Base-by-base conservation (phyloP, 2,888 invertebrate species). In the Trichogramma dendrolimi region DNA sequence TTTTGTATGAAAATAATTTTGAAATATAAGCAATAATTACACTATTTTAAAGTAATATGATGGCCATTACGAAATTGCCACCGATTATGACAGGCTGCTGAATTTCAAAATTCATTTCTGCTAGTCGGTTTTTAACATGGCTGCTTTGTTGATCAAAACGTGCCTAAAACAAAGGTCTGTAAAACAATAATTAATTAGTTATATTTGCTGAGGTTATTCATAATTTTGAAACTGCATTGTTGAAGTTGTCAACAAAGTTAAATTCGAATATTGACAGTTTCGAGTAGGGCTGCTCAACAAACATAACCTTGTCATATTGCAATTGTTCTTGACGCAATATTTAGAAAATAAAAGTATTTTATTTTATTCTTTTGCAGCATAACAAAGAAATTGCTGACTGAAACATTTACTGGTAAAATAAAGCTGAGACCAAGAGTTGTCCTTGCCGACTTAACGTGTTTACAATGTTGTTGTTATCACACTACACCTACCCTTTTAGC, bases 401-500 rank as follows among this genome's bases (percentile, higher is more conserved):
- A 70, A 39, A 54, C 64, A 11, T 5, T 65, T 6, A 63, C 50
- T 53, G 57, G 58, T n/a, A 60, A 71, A 14, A 58, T 55, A 14
- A 55, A 39, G 42, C 40, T 41, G 14, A 67, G 67, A 44, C 56
- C 43, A 55, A 58, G 63, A 6, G 57, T 58, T 11, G 46, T 53
- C 10, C 55, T 55, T 43, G 11, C 41, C 5, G 54, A 61, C n/a
- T 4, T 54, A 38, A 11, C 47, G 6, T 53, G 41, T 10, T 57
- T 59, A 43, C 55, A 55, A 58, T 62, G 56, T 55, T 56, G 10
- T 48, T 65, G 59, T 62, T 75, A 77, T 64, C 80, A 81, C 67
- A 74, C 72, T 73, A 83, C 71, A 68, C 77, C 67, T 43, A 65
- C 77, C 4, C 76, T 75, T 63, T 81, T 74, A 47, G 88, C 87